Evolutionary conservation across 1,140 invertebrate genomes (phyloP).

Genomic region (Bombus balteatus): DNA sequence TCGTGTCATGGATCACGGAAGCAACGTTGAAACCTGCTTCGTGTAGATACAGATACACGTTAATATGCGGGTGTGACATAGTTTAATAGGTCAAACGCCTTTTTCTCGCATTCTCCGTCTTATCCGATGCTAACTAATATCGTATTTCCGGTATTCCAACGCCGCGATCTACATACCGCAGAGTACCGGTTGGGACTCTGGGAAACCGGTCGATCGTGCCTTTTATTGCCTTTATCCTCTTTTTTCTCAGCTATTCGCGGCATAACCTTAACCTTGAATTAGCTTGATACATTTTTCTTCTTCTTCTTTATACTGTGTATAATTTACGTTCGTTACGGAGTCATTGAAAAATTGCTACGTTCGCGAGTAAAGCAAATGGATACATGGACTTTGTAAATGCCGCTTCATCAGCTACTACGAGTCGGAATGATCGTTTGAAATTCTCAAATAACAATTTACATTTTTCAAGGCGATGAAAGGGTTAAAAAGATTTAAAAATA

Average conservation of each 20-base stretch:
- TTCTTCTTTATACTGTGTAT: background rate
- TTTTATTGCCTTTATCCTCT: slow-evolving; percentile 9
- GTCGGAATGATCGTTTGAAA: background rate
- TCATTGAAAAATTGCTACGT: background rate
- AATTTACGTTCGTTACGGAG: background rate
- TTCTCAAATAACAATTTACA: too few species aligned
- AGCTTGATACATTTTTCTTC: background rate
- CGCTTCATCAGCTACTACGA: too few species aligned
- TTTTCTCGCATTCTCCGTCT: slow-evolving; percentile 23
- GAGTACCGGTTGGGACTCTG: slow-evolving; percentile 57
- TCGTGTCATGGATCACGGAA: slow-evolving; percentile 43
- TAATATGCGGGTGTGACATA: slow-evolving; percentile 10
- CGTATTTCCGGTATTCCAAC: slow-evolving; percentile 50
- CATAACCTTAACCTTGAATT: slow-evolving; percentile 14
- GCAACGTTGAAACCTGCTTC: background rate
- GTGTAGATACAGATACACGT: background rate
- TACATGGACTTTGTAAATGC: background rate
- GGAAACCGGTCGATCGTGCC: slow-evolving; percentile 55
- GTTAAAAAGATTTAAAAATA: too few species aligned
- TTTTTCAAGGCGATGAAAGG: too few species aligned
- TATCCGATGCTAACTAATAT: slow-evolving; percentile 46
- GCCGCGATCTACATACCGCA: slow-evolving; percentile 47
- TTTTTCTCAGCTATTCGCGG: slow-evolving; percentile 47
- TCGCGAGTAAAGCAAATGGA: background rate
- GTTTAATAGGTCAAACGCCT: slow-evolving; percentile 13